Conservation (phyloP, 2,113 vertebrate species). For the Bos indicus region DNA sequence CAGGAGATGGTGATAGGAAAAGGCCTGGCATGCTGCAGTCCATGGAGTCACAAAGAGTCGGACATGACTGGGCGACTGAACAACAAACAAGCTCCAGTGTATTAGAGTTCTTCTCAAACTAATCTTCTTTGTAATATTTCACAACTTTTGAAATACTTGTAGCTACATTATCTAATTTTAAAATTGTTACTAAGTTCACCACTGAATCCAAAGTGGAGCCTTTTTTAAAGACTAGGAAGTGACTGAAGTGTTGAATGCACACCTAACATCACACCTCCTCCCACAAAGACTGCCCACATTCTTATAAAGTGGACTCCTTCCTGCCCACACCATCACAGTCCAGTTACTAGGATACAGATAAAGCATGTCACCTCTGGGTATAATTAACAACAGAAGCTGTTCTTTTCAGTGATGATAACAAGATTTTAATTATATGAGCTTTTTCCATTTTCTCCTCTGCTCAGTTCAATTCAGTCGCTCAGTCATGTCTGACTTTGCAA, state of each 20-base stretch:
- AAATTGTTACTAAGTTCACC: background rate
- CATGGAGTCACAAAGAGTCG: accelerated
- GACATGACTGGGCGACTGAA: accelerated
- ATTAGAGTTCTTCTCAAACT: background rate
- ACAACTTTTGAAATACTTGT: background rate
- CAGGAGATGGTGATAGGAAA: background rate
- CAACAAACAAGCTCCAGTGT: background rate
- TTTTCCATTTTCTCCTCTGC: conserved; percentile 42
- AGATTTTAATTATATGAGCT: conserved; percentile 32
- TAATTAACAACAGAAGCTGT: conserved; percentile 36
- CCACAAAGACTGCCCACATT: background rate
- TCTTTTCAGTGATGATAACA: conserved; percentile 58
- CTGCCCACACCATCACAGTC: background rate
- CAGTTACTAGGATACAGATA: conserved; percentile 38
- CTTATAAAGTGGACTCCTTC: background rate
- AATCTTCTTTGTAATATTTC: background rate
- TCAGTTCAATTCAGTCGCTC: background rate
- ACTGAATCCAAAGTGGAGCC: background rate
- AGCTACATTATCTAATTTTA: background rate
- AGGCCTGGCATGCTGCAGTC: background rate
- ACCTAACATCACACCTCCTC: too few species aligned
- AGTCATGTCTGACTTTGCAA: background rate
- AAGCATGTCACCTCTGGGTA: conserved; percentile 8
- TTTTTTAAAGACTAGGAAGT: background rate
- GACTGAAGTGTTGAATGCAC: background rate